Evolutionary conservation across 2,113 vertebrate genomes (phyloP).

Genomic region (Struthio camelus): DNA sequence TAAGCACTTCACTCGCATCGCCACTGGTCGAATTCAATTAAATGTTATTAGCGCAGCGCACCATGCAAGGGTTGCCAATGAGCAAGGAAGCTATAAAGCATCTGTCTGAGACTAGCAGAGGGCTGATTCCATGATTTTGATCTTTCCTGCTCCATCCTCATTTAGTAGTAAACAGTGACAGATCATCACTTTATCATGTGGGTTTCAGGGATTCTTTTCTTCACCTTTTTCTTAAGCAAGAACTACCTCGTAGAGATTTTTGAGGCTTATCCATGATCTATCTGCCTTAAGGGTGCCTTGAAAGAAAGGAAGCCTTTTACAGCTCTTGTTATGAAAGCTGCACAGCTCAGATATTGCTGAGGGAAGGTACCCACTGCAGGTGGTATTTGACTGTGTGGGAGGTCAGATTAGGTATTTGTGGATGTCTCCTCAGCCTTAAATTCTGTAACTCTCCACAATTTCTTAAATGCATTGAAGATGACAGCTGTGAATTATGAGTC

Average conservation of each 20-base stretch:
- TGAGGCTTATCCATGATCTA: conserved; percentile 17
- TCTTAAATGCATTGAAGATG: background rate
- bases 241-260: conserved; percentile 4
- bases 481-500: background rate
- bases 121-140: background rate
- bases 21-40: conserved; percentile 29
- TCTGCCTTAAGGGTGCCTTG: conserved; percentile 9
- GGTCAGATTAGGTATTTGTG: background rate
- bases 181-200: background rate
- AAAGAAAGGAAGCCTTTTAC: conserved; percentile 7
- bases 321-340: conserved; percentile 45
- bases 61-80: background rate
- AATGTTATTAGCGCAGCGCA: conserved; percentile 44
- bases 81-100: background rate
- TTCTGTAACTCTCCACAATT: background rate
- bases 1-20: rapidly evolving
- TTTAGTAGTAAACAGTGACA: background rate
- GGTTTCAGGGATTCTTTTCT: background rate
- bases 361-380: background rate
- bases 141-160: background rate
- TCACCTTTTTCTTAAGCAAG: conserved; percentile 17
- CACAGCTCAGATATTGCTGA: conserved; percentile 21
- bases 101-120: background rate
- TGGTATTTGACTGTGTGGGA: conserved; percentile 7
- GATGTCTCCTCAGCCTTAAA: background rate